These are phyloP conservation scores for Sebastes taczanowskii DNA, from an alignment of 2,797 vertebrate species.

Conservation along the genomic window DNA sequence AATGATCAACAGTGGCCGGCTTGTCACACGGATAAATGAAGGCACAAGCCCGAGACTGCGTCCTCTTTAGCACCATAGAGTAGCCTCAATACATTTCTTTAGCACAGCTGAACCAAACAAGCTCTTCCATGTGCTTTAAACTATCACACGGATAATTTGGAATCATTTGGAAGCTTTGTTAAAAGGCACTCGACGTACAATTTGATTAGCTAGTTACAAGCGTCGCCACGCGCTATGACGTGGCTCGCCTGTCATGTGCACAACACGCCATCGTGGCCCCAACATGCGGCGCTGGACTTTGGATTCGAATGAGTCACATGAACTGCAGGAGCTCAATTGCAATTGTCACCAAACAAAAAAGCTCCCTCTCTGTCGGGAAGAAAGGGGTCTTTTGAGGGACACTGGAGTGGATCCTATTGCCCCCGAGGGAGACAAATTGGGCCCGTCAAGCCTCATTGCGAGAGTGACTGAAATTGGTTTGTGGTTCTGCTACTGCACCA, in stretches of 20 bases:
- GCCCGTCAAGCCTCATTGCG: slow-evolving; percentile 77
- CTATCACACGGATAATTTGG: slow-evolving; percentile 38
- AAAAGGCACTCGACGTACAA: slow-evolving; percentile 76
- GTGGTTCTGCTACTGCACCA: slow-evolving; percentile 75
- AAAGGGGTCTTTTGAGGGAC: slow-evolving; percentile 69
- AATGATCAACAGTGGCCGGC: slow-evolving; percentile 37
- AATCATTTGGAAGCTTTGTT: slow-evolving; percentile 71
- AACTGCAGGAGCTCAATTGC: slow-evolving; percentile 55
- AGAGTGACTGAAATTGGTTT: slow-evolving; percentile 79
- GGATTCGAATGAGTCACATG: slow-evolving; percentile 41
- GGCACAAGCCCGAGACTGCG: slow-evolving; percentile 53
- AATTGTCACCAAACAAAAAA: slow-evolving; percentile 67
- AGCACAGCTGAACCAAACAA: slow-evolving; percentile 27
- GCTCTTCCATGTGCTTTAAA: slow-evolving; percentile 57
- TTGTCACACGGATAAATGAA: slow-evolving; percentile 40
- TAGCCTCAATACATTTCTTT: slow-evolving; percentile 28
- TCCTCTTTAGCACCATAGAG: slow-evolving; percentile 72
- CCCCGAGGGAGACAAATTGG: slow-evolving; percentile 78
- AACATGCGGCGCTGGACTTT: slow-evolving; percentile 3
- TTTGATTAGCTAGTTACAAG: slow-evolving; percentile 54
- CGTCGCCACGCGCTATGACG: not conserved
- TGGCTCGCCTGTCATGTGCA: slow-evolving; percentile 10
- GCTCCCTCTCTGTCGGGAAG: slow-evolving; percentile 50
- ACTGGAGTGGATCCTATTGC: slow-evolving; percentile 70
- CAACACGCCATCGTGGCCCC: slow-evolving; percentile 25